Percentiles rank a stretch among this genome's conserved stretches.
Evolutionary conservation across 2,888 invertebrate species (phyloP).

Genomic region (Idaea dimidiata): DNA sequence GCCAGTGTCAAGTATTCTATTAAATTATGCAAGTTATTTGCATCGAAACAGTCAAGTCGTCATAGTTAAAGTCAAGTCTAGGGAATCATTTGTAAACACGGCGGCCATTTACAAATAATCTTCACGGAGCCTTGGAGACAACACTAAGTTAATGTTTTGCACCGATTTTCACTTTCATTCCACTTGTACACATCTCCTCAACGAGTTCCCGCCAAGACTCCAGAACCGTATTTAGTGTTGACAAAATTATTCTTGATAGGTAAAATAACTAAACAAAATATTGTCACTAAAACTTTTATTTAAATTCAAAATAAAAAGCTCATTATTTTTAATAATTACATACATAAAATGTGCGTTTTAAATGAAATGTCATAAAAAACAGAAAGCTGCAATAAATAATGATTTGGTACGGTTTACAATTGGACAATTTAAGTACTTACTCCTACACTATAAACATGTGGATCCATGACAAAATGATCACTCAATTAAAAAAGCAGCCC

Average conservation of each 20-base stretch:
- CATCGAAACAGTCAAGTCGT: too few relatives aligned
- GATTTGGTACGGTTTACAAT: slow-evolving; percentile 58
- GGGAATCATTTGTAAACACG: too few relatives aligned
- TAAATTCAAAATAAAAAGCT: slow-evolving; percentile 70
- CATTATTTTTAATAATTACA: slow-evolving; percentile 70
- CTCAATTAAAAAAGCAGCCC: slow-evolving; percentile 41
- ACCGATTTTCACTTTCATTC: too few relatives aligned
- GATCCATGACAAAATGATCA: slow-evolving; percentile 42
- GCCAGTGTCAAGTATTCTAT: too few relatives aligned
- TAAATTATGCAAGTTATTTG: too few relatives aligned
- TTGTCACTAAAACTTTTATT: slow-evolving; percentile 72
- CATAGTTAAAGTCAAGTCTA: too few relatives aligned
- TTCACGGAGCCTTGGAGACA: too few relatives aligned
- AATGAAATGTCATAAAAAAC: slow-evolving; percentile 58
- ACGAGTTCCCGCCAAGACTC: too few relatives aligned
- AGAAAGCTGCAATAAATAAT: slow-evolving; percentile 50
- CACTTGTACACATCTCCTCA: too few relatives aligned
- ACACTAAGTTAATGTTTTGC: too few relatives aligned
- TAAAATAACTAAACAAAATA: background rate
- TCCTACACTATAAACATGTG: slow-evolving; percentile 40
- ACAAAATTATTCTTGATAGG: background rate
- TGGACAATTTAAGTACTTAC: slow-evolving; percentile 73
- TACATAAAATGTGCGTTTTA: slow-evolving; percentile 68
- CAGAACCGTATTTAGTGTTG: background rate
- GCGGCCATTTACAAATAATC: too few relatives aligned